These are phyloP conservation scores for Orientallactaga sibirica DNA, from an alignment of 2,797 vertebrate species.

Conservation along the genomic window DNA sequence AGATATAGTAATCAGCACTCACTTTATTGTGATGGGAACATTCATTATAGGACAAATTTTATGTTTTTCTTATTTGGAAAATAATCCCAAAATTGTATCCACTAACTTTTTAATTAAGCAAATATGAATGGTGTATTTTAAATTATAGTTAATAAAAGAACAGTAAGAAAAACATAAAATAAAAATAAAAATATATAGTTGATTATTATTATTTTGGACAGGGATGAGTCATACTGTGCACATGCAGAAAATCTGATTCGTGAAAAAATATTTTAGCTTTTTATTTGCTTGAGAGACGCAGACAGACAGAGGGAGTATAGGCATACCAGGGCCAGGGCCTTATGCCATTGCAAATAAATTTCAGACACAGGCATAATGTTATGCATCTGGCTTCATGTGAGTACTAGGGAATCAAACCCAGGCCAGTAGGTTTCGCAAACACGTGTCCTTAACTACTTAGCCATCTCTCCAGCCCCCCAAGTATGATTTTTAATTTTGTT, in stretches of 20 bases:
- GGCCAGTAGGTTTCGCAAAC: too few relatives aligned
- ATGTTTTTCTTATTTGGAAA: background rate
- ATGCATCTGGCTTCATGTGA: too few relatives aligned
- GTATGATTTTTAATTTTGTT: slow-evolving; percentile 22
- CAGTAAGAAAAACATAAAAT: background rate
- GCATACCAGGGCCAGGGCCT: too few relatives aligned
- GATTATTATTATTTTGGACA: background rate
- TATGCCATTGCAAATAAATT: too few relatives aligned
- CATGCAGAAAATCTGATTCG: too few relatives aligned
- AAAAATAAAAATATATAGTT: background rate
- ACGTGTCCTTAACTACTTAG: too few relatives aligned
- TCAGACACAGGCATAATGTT: too few relatives aligned
- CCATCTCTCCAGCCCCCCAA: background rate
- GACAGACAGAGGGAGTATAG: too few relatives aligned
- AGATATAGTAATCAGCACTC: background rate
- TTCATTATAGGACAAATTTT: slow-evolving; percentile 6
- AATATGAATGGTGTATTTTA: background rate
- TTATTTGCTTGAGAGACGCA: too few relatives aligned
- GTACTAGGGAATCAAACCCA: too few relatives aligned
- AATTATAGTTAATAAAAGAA: slow-evolving; percentile 6
- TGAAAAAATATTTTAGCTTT: too few relatives aligned
- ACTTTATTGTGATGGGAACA: background rate
- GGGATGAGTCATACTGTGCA: too few relatives aligned
- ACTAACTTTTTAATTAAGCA: background rate
- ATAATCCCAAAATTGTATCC: background rate